Conservation (phyloP, 2,888 invertebrate species). For the Melipona beecheii region DNA sequence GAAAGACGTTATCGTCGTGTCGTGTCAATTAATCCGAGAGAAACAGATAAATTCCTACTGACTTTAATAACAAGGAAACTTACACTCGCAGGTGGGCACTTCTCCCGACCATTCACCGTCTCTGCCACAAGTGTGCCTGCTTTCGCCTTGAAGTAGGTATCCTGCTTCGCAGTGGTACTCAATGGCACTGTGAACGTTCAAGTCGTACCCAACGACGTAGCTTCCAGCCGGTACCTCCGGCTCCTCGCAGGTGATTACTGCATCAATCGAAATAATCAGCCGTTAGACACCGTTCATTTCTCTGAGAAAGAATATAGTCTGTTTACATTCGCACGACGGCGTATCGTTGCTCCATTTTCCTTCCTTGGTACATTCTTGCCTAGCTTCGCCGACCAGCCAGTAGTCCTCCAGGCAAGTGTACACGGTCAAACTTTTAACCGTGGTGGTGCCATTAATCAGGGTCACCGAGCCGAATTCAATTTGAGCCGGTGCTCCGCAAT, state of each 20-base stretch:
- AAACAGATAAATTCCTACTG: not conserved
- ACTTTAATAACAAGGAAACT: constrained; percentile 73
- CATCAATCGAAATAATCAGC: constrained; percentile 66
- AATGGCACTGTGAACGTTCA: constrained; percentile 94
- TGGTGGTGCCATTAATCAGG: constrained; percentile 92
- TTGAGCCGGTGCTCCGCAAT: constrained; percentile 92
- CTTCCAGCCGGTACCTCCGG: constrained; percentile 94
- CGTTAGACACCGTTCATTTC: not conserved
- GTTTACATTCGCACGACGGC: constrained; percentile 92
- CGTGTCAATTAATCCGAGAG: not conserved
- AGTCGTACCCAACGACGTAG: constrained; percentile 94
- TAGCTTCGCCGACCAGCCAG: constrained; percentile 90
- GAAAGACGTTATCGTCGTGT: constrained; percentile 1
- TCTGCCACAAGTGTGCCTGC: constrained; percentile 89
- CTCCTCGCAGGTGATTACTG: constrained; percentile 94
- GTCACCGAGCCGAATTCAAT: constrained; percentile 91
- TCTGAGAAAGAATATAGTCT: not conserved
- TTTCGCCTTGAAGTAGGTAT: constrained; percentile 90
- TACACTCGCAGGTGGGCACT: constrained; percentile 94
- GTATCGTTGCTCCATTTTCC: constrained; percentile 95
- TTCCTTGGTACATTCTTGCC: constrained; percentile 91
- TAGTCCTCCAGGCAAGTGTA: constrained; percentile 93
- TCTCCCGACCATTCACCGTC: constrained; percentile 94
- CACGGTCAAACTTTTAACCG: constrained; percentile 91
- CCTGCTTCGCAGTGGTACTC: constrained; percentile 95